Percentiles rank a stretch among this genome's conserved stretches.
These are phyloP conservation scores for Dusona sp. DNA, from an alignment of 2,888 invertebrate species.

Conservation along the genomic window DNA sequence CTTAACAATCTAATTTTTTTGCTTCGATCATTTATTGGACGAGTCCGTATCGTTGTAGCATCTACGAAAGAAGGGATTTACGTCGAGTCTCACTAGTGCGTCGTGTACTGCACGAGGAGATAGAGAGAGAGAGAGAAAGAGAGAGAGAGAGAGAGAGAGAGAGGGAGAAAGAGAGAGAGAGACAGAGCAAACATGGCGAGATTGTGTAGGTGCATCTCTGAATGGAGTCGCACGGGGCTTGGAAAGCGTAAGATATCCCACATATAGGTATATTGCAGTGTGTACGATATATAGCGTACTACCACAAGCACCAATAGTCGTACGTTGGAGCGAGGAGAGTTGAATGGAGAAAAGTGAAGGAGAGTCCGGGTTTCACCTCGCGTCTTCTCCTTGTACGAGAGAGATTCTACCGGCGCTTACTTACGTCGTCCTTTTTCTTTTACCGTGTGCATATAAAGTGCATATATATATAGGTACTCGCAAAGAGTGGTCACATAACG, in stretches of 20 bases:
- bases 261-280: constrained; percentile 1
- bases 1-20: background rate
- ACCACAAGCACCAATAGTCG: constrained; percentile 26
- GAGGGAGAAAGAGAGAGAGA: constrained; percentile 1
- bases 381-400: constrained; percentile 11
- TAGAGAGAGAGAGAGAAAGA: constrained; percentile 3
- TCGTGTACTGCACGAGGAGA: background rate
- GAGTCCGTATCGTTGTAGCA: background rate
- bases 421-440: constrained; percentile 53
- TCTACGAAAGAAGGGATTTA: constrained; percentile 2
- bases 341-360: constrained; percentile 68
- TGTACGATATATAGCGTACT: background rate
- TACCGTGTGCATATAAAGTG: constrained; percentile 36
- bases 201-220: constrained; percentile 54
- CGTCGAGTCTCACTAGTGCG: constrained; percentile 9
- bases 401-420: constrained; percentile 58
- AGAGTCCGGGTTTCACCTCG: constrained; percentile 39
- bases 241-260: constrained; percentile 26
- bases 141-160: constrained; percentile 3
- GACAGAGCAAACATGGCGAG: constrained; percentile 26
- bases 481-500: constrained; percentile 77
- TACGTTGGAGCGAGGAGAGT: constrained; percentile 38
- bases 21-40: background rate
- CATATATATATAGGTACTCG: constrained; percentile 5
- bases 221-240: constrained; percentile 55